Evolutionary conservation across 2,113 vertebrate genomes (phyloP).

Genomic region (Petrocephalus microphthalmus): DNA sequence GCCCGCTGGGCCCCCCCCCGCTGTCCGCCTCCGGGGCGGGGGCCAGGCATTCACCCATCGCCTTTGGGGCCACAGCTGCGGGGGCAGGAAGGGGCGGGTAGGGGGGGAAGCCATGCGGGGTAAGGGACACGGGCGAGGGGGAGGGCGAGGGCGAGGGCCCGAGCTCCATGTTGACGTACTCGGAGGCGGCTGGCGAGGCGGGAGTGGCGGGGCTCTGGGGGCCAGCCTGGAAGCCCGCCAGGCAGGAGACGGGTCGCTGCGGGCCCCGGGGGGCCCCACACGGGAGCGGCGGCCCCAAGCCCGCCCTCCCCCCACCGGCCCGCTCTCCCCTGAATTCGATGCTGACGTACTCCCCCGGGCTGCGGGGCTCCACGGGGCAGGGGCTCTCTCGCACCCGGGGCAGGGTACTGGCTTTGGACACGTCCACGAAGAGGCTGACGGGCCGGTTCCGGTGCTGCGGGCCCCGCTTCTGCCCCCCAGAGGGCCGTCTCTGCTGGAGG

Average conservation of each 20-base stretch:
- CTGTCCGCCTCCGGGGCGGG: conserved; percentile 35
- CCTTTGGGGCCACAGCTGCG: conserved; percentile 45
- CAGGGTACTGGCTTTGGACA: conserved; percentile 66
- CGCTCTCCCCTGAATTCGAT: conserved; percentile 56
- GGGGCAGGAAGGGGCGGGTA: conserved; percentile 58
- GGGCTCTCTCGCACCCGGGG: conserved; percentile 60
- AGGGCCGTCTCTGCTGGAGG: conserved; percentile 46
- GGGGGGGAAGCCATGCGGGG: conserved; percentile 53
- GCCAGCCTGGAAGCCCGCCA: conserved; percentile 52
- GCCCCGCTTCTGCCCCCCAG: conserved; percentile 40
- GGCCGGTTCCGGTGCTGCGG: conserved; percentile 48
- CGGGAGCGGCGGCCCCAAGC: conserved; percentile 44
- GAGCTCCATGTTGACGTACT: conserved; percentile 69
- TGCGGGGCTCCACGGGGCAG: conserved; percentile 53
- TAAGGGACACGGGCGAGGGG: conserved; percentile 56
- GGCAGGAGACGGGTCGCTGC: conserved; percentile 53
- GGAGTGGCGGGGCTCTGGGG: conserved; percentile 51
- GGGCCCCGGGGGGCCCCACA: conserved; percentile 42
- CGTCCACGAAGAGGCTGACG: conserved; percentile 61
- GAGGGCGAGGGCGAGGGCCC: conserved; percentile 44
- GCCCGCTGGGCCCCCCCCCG: conserved; percentile 36
- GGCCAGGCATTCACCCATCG: conserved; percentile 30
- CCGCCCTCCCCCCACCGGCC: conserved; percentile 32
- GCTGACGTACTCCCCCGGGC: conserved; percentile 67
- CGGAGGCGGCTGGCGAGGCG: conserved; percentile 47